Evolutionary conservation across 1,140 invertebrate species (phyloP).

Genomic region (Lerema accius): DNA sequence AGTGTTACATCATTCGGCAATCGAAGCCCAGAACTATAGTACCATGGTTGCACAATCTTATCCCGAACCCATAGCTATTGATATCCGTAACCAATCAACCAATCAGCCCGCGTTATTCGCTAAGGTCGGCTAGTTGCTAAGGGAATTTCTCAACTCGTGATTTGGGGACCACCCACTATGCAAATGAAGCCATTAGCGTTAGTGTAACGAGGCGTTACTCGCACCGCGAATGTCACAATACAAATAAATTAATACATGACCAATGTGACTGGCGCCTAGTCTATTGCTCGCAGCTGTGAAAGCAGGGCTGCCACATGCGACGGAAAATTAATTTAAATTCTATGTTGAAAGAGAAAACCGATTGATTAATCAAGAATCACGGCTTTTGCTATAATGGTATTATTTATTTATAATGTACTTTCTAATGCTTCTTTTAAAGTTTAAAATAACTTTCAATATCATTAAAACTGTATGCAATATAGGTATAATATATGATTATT

Average conservation of each 20-base stretch:
- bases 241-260: constrained; percentile 42
- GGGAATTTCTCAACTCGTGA: constrained; percentile 17
- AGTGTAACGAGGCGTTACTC: constrained; percentile 13
- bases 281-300: constrained; percentile 31
- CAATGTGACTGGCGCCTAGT: constrained; percentile 37
- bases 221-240: constrained; percentile 41
- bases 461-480: too few species aligned
- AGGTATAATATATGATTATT: too few species aligned
- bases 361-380: neutral
- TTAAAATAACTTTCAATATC: too few species aligned
- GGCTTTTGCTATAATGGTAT: too few species aligned
- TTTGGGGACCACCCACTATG: constrained; percentile 18
- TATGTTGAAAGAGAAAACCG: neutral
- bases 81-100: constrained; percentile 14
- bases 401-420: too few species aligned
- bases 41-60: constrained; percentile 5
- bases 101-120: neutral
- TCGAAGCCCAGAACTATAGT: neutral
- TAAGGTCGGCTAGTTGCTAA: neutral
- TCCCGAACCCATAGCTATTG: constrained; percentile 4
- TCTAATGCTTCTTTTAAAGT: too few species aligned
- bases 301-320: constrained; percentile 18
- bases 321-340: neutral
- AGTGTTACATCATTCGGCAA: neutral
- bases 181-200: constrained; percentile 30